Conservation (phyloP, 2,113 vertebrate genomes). For the Nothocercus julius region DNA sequence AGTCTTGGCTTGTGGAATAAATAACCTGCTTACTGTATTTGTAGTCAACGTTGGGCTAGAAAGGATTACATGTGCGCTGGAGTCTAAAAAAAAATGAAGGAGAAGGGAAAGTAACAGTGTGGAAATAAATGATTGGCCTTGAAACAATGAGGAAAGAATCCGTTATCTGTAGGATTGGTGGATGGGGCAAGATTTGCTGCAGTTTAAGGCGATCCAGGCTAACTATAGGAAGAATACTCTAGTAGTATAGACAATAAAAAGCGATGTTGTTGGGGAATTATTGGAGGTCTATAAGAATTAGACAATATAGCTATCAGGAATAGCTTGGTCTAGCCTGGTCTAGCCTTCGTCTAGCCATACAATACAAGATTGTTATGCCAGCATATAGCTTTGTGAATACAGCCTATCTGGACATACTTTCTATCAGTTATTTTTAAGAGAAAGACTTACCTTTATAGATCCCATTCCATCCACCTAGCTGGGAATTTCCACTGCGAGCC, state of each 20-base stretch:
- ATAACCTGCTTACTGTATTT: neutral
- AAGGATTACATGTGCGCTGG: neutral
- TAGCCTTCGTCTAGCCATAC: neutral
- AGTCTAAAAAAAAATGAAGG: neutral
- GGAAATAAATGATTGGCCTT: neutral
- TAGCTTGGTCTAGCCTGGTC: no score
- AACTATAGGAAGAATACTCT: neutral
- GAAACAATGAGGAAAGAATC: neutral
- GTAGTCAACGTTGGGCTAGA: neutral
- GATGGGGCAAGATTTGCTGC: neutral
- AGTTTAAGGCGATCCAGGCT: neutral
- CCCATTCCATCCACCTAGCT: constrained; percentile 77
- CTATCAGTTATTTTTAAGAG: neutral
- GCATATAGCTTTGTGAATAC: neutral
- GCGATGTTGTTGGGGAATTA: neutral
- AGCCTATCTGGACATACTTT: neutral
- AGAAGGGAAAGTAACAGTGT: neutral
- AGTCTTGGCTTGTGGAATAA: neutral
- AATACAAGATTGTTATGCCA: neutral
- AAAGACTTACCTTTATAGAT: constrained; percentile 84
- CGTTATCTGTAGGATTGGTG: neutral
- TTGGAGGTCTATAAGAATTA: neutral
- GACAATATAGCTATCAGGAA: neutral
- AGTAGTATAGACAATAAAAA: neutral
- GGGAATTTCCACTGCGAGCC: constrained; percentile 38